A percentile compares a stretch with the other conserved stretches of the same genome.
Evolutionary conservation across 2,797 vertebrate species (phyloP).

Genomic region (Pangasius mekongensis): DNA sequence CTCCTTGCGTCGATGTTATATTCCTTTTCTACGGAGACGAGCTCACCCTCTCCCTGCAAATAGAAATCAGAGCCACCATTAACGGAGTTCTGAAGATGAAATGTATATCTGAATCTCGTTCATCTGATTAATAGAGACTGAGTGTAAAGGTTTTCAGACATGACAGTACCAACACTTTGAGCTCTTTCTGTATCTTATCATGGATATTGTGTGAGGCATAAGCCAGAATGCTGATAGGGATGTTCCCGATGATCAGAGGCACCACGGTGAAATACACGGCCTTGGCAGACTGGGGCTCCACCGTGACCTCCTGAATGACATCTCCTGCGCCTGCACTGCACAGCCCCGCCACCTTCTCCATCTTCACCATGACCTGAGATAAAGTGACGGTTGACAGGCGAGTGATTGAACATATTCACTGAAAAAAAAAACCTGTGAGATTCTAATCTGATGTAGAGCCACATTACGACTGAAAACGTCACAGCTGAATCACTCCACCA

Average conservation of each 20-base stretch:
- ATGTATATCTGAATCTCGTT: neutral
- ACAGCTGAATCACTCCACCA: neutral
- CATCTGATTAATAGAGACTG: neutral
- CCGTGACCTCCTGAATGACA: slow-evolving; percentile 53
- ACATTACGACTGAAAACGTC: neutral
- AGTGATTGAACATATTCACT: neutral
- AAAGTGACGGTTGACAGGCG: neutral
- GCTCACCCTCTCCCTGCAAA: slow-evolving; percentile 61
- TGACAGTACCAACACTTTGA: slow-evolving; percentile 68
- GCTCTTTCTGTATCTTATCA: slow-evolving; percentile 67
- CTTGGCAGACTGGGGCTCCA: slow-evolving; percentile 65
- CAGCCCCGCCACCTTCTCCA: slow-evolving; percentile 63
- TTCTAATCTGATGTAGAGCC: neutral
- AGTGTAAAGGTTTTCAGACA: neutral
- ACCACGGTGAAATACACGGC: slow-evolving; percentile 72
- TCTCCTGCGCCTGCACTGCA: slow-evolving; percentile 56
- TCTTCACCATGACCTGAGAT: slow-evolving; percentile 63
- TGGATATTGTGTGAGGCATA: neutral
- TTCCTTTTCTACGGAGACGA: slow-evolving; percentile 49
- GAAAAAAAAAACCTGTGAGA: neutral
- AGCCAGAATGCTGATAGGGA: slow-evolving; percentile 68
- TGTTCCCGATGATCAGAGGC: slow-evolving; percentile 65
- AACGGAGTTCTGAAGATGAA: neutral
- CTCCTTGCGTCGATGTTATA: slow-evolving; percentile 51
- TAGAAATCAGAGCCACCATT: neutral